A percentile compares a stretch with the other conserved stretches of the same genome.
phyloP scores from a whole-genome alignment of 2,888 invertebrate species.

The Temnothorax ravouxi region DNA sequence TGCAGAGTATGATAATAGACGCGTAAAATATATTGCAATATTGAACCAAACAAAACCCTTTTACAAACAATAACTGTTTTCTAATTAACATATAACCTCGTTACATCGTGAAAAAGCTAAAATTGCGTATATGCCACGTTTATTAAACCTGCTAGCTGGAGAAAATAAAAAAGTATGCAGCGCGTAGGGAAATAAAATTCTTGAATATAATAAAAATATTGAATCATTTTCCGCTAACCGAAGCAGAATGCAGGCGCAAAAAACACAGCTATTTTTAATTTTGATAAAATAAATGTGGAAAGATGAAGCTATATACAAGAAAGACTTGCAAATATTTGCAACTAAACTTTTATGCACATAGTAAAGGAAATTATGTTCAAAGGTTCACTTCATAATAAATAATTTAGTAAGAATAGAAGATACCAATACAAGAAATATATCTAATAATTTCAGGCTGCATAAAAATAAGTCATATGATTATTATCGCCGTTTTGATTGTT shows the following conservation, averaged over 20 bases:
- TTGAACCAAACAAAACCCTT: background rate
- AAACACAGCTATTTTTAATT: background rate
- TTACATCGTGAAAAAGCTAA: constrained; percentile 32
- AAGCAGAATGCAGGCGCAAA: constrained; percentile 12
- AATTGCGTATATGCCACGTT: constrained; percentile 1
- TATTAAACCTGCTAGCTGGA: background rate
- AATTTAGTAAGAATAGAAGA: constrained; percentile 8
- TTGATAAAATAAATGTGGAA: background rate
- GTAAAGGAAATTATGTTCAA: background rate
- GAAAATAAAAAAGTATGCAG: constrained; percentile 22
- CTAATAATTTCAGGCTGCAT: background rate
- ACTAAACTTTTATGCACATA: background rate
- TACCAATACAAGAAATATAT: background rate
- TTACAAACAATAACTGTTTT: background rate
- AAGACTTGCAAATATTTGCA: background rate
- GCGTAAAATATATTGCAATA: background rate
- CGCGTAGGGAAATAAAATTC: constrained; percentile 11
- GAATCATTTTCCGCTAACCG: constrained; percentile 31
- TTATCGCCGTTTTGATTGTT: background rate
- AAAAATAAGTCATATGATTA: background rate
- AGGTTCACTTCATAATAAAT: background rate
- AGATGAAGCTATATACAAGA: background rate
- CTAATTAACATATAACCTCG: constrained; percentile 14
- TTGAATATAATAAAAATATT: constrained; percentile 33
- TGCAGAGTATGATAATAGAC: background rate